Evolutionary conservation across 2,113 vertebrate species (phyloP), one percentile per base, ranked within the genome.

Genomic region (Lipophrys pholis): DNA sequence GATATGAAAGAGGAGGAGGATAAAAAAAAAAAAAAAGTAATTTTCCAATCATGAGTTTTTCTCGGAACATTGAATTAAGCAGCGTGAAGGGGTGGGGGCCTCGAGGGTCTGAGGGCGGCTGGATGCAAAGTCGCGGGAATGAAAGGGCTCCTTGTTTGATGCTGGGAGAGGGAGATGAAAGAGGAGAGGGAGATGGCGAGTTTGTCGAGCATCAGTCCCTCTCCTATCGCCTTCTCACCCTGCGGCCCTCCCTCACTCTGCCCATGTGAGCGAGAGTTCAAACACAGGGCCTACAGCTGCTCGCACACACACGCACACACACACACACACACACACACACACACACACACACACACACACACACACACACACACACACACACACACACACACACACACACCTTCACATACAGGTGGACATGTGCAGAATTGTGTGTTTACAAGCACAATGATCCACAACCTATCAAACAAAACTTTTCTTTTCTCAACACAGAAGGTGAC

Each of bases 61-160:
- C 93, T 93, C 88, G 58, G 93, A 94, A 93, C 92, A 94, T 94
- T 92, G 89, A 94, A 94, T 94, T 94, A 94, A 89, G 83, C 83
- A 87, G 89, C 85, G 81, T 93, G 92, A 91, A 91, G 11, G 80
- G 88, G 84, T 57, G 82, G 87, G 89, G 88, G 87, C 85, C 91
- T 90, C 52, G 74, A 81, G 90, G 90, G 84, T 89, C 79, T 73
- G 87, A 77, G 91, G 91, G 83, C 30, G 86, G 84, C 86, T 82
- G 73, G 78, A 87, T 82, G 77, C 82, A 89, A 76, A 89, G 88
- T 87, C 82, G 92, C 80, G 83, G 51, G 83, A 90, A 93, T 94
- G 88, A 94, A 94, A 93, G 93, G 78, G 83, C 72, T 80, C 55
- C 87, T 93, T 94, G 93, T 94, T 91, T 73, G 66, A 64, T 56